Evolutionary conservation across 2,113 vertebrate genomes (phyloP), one percentile per base, ranked within the genome.

Genomic region (Cairina moschata): DNA sequence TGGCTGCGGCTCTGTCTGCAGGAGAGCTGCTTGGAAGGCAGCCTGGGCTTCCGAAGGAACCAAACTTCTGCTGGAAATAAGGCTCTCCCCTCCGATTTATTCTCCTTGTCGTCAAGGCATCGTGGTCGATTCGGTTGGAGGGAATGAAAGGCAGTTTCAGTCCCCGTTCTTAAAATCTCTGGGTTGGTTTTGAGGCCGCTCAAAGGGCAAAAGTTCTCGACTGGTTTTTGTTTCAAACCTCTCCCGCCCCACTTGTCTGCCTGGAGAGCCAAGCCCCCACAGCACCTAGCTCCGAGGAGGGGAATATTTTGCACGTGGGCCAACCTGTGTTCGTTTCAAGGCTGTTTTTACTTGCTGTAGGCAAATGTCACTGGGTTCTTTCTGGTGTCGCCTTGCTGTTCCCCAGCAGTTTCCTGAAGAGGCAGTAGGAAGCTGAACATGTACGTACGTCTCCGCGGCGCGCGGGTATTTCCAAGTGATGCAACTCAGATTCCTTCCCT

Each of bases 391-490:
- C 74, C 93, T 89, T 63, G 81, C 83, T 85, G 73, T 67, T 96
- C 81, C 86, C 63, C 32, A 77, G 83, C 32, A 84, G 40, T 78
- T 65, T 96, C 74, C 66, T 76, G 46, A 55, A 93, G 92, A 89
- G 68, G 54, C 28, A 6, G 66, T 54, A 73, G 81, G 74, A 89
- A 91, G 81, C 89, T 55, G 74, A 97, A 89, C 95, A 78, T 90
- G 93, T 94, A 91, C 44, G 6, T 93, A 96, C 96, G 91, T 86
- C 91, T 97, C 95, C 2, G 0, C 55, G 86, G 71, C 59, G 55
- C 71, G 87, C 1, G 88, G 91, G 96, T 96, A 95, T 95, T 96
- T 96, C 95, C 95, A 95, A 94, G 67, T 96, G 96, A 96, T 92
- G 92, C 91, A 96, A 92, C 83, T 74, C 84, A 84, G 83, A 96